These are phyloP conservation scores for Cephalopterus ornatus DNA, from an alignment of 2,113 vertebrate species.

Conservation along the genomic window DNA sequence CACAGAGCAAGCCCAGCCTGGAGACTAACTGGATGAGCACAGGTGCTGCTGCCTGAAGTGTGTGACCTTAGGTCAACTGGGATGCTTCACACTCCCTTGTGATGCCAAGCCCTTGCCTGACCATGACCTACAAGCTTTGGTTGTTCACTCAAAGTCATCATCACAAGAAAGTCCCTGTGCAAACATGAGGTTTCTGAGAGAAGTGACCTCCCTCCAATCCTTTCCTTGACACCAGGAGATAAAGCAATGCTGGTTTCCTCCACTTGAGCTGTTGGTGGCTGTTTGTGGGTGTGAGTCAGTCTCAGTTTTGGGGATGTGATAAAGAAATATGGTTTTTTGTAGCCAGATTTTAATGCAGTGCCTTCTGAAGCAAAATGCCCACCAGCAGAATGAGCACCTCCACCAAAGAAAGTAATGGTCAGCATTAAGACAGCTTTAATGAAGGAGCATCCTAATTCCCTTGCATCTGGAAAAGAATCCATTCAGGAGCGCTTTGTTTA, in stretches of 20 bases:
- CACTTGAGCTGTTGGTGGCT: not conserved
- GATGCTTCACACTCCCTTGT: not conserved
- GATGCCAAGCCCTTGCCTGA: not conserved
- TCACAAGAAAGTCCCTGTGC: rapidly evolving
- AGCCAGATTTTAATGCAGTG: not conserved
- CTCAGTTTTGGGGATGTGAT: not conserved
- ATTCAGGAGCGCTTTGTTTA: not conserved
- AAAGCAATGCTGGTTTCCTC: not conserved
- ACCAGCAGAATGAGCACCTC: not conserved
- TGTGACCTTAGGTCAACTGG: not conserved
- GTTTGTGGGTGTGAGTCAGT: not conserved
- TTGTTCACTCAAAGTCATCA: not conserved
- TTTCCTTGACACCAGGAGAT: not conserved
- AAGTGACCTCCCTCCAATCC: not conserved
- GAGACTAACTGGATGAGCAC: not conserved
- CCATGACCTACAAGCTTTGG: not conserved
- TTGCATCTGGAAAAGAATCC: not conserved
- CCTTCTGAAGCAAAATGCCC: not conserved
- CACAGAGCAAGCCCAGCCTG: not conserved
- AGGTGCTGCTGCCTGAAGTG: not conserved
- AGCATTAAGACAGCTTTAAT: not conserved
- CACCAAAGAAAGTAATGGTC: not conserved
- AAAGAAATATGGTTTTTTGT: not conserved
- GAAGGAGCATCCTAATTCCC: not conserved
- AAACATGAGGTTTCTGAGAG: not conserved